Conservation (phyloP, 1,140 invertebrate species). For the Formica exsecta region DNA sequence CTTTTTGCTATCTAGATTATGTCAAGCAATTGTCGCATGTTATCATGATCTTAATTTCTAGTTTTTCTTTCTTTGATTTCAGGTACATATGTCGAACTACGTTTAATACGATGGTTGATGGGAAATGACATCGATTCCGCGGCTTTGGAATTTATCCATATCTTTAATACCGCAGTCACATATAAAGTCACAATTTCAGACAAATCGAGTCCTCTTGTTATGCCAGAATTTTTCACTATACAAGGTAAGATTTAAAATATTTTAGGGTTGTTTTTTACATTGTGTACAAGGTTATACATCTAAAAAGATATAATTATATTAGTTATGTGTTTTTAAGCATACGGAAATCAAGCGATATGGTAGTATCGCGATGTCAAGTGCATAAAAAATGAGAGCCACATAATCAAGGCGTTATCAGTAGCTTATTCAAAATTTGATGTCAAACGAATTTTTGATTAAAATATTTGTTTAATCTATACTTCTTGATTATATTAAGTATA, state of each 20-base stretch:
- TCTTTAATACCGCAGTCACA: constrained; percentile 68
- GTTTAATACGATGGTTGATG: constrained; percentile 72
- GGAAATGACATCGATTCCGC: constrained; percentile 55
- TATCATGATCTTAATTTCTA: not conserved
- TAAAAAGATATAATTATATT: not conserved
- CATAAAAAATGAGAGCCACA: too few relatives aligned
- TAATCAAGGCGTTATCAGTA: too few relatives aligned
- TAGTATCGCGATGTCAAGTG: too few relatives aligned
- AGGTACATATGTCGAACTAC: constrained; percentile 72
- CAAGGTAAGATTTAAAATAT: constrained; percentile 49
- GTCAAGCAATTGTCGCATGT: not conserved
- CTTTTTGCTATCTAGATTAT: too few relatives aligned
- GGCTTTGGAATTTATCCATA: constrained; percentile 67
- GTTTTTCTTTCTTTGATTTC: not conserved
- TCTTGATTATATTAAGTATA: too few relatives aligned
- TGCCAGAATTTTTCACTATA: constrained; percentile 64
- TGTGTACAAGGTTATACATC: not conserved
- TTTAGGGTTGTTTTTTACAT: not conserved
- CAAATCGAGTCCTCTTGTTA: constrained; percentile 32
- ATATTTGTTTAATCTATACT: too few relatives aligned
- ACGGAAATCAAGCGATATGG: too few relatives aligned
- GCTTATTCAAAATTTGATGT: too few relatives aligned
- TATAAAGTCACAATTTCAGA: constrained; percentile 63
- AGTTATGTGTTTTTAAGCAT: too few relatives aligned
- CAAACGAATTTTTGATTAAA: too few relatives aligned